Evolutionary conservation across 2,888 invertebrate species (phyloP), one percentile per base, ranked within the genome.

Genomic region (Chaitophorus viminalis): DNA sequence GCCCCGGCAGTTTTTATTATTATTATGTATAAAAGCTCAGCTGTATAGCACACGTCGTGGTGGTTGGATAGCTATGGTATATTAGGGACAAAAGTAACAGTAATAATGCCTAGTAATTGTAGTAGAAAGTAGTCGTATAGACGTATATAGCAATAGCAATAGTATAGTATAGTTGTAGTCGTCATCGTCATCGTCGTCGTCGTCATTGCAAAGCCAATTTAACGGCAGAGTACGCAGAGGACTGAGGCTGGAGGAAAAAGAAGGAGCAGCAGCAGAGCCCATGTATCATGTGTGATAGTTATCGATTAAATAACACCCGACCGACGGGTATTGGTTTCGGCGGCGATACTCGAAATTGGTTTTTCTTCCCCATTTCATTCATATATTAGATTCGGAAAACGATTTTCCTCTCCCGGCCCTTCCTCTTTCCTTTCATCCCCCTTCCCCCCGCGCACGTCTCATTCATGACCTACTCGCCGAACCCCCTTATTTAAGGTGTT

Each of bases 351-450:
- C 86, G 89, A 89, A 89, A 89, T 89, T 89, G 89, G 89, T 89
- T 89, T 89, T 89, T 89, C 89, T 89, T 89, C 89, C 89, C 89
- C 88, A 89, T 89, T 89, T 89, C 89, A 89, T 89, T 89, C 89
- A 89, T 89, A 89, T 89, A 89, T 89, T 89, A 89, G 88, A 89
- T 89, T 89, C 88, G 84, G 88, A 83, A 83, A 84, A 83, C 88
- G 84, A 88, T 88, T 88, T 88, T 72, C 84, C 83, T 84, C 60
- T 68, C 36, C 29, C 83, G 18, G 14, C 17, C 82, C 65, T 21
- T 11, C 70, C 21, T 29, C 82, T n/a, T 52, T 17, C 36, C 60
- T n/a, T 77, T 77, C 70, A 60, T 52, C 33, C 88, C 33, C 60
- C 36, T 81, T 52, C 33, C 88, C 33, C 60, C 36, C 87, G 46